phyloP scores from a whole-genome alignment of 2,113 vertebrate genomes.

The Cynoglossus semilaevis region DNA sequence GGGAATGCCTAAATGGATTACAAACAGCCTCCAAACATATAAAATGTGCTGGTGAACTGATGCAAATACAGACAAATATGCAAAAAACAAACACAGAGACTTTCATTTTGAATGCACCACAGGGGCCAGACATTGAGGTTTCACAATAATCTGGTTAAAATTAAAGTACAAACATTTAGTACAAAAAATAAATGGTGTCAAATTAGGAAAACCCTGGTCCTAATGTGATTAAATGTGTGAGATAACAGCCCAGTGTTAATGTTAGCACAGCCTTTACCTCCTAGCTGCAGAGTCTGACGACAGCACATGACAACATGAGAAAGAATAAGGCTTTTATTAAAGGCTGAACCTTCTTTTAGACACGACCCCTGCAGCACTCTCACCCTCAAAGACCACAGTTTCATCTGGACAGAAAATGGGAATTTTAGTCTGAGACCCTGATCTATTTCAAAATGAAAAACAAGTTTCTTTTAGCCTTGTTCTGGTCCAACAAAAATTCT shows the following conservation, averaged over 20 bases:
- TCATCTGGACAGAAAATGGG: conserved; percentile 51
- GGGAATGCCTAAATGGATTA: too few relatives aligned
- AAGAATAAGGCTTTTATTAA: conserved; percentile 52
- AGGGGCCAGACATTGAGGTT: too few relatives aligned
- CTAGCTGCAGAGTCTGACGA: conserved; percentile 11
- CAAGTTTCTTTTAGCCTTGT: conserved; percentile 24
- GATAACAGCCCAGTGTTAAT: conserved; percentile 26
- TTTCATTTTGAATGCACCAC: too few relatives aligned
- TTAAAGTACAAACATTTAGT: too few relatives aligned
- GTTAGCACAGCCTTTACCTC: conserved; percentile 21
- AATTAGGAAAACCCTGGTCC: conserved; percentile 16
- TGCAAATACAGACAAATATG: too few relatives aligned
- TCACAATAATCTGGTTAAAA: too few relatives aligned
- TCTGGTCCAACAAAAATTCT: background rate
- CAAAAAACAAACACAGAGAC: too few relatives aligned
- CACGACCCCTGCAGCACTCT: conserved; percentile 35
- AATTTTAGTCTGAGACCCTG: conserved; percentile 28
- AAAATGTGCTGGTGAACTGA: too few relatives aligned
- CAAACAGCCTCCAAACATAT: too few relatives aligned
- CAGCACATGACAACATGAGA: conserved; percentile 48
- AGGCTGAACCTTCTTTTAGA: conserved; percentile 42
- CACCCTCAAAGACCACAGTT: conserved; percentile 40
- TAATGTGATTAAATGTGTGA: conserved; percentile 33
- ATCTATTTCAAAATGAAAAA: conserved; percentile 33
- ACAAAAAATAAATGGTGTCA: too few relatives aligned